Evolutionary conservation across 2,113 vertebrate genomes (phyloP).

Genomic region (Crypturellus undulatus): DNA sequence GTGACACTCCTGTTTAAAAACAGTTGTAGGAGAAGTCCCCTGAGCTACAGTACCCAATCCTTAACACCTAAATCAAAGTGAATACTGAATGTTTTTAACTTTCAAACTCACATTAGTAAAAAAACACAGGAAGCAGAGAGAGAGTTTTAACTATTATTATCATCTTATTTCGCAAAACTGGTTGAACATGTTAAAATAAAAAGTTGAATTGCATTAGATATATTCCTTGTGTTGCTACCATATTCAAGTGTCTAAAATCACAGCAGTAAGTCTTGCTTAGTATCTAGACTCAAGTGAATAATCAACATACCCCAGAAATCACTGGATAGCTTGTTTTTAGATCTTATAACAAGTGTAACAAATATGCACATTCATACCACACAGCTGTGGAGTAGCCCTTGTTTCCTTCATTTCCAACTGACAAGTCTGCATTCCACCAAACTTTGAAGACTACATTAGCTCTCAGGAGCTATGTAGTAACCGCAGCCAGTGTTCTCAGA

Average conservation of each 20-base stretch:
- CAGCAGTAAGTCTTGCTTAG: background rate
- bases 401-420: background rate
- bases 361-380: background rate
- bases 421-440: background rate
- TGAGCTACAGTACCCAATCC: background rate
- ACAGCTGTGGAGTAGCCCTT: background rate
- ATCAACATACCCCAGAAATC: background rate
- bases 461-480: background rate
- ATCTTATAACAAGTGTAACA: background rate
- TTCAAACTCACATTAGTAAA: background rate
- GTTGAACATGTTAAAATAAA: background rate
- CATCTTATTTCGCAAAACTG: background rate
- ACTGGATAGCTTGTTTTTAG: background rate
- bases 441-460: background rate
- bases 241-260: background rate
- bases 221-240: background rate
- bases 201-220: background rate
- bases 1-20: background rate
- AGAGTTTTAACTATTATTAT: background rate
- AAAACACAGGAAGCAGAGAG: background rate
- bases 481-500: background rate
- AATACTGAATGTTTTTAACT: background rate
- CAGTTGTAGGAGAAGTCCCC: background rate
- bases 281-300: background rate
- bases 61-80: background rate